Conservation (phyloP, 2,888 invertebrate species). For the Sarcophaga variegata region DNA sequence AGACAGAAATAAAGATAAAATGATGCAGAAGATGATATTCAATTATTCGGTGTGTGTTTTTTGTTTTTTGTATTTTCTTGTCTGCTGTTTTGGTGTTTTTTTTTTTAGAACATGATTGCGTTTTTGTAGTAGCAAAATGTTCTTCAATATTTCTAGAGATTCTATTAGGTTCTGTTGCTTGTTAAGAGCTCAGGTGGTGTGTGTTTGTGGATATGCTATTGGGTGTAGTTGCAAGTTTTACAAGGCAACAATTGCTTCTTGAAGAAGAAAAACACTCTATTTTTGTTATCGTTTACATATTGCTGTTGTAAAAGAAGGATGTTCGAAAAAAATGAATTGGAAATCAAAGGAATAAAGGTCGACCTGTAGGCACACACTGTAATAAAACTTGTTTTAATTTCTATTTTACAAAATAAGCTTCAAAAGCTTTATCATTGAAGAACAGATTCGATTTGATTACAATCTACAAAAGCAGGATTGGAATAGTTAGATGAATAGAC, state of each 20-base stretch:
- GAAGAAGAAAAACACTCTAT: conserved; percentile 37
- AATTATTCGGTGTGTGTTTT: background rate
- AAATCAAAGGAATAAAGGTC: background rate
- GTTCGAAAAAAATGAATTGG: too few species aligned
- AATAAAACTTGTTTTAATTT: background rate
- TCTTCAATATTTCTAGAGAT: background rate
- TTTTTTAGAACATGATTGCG: conserved; percentile 12
- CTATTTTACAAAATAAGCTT: too few species aligned
- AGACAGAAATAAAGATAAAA: background rate
- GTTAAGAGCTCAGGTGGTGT: too few species aligned
- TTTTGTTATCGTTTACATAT: conserved; percentile 73
- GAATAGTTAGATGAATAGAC: too few species aligned
- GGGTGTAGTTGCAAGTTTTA: background rate
- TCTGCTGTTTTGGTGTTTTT: background rate
- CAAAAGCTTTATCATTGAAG: background rate
- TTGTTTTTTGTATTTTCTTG: background rate
- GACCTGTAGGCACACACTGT: background rate
- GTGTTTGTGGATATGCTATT: too few species aligned
- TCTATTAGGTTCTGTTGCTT: background rate
- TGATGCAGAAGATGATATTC: conserved; percentile 41
- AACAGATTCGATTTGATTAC: too few species aligned
- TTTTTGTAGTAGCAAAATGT: conserved; percentile 75
- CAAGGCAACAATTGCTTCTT: conserved; percentile 30
- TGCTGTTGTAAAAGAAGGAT: background rate
- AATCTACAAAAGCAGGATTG: too few species aligned